Evolutionary conservation across 2,113 vertebrate genomes (phyloP), one percentile per base, ranked within the genome.

Genomic region (Aythya baeri): DNA sequence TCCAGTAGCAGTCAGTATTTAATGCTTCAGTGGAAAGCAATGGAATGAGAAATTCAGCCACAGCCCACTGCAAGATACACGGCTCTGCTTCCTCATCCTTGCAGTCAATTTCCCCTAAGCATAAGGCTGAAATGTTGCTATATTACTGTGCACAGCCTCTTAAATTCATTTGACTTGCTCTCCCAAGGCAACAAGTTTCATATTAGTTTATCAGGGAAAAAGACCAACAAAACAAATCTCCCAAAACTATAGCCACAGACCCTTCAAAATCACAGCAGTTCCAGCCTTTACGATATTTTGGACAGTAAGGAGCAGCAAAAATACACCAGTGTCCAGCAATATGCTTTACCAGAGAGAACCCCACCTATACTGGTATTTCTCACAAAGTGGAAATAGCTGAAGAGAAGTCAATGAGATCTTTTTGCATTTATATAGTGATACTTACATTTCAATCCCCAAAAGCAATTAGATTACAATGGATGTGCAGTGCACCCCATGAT

Each of bases 41-140:
- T 14, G 67, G 58, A 75, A 95, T 86, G 76, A 80, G 67, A 94
- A 95, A 95, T 76, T 71, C 63, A 89, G 78, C 61, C 50, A 87
- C 83, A 72, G 38, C 67, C 49, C 31, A 70, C 80, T 74, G 54
- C 71, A 82, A 86, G 72, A 87, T 67, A 82, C 86, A 86, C 5
- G 61, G 79, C 61, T 86, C 61, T 88, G 80, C 49, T 83, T 93
- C 68, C 82, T 90, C 70, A 72, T 76, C 92, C 90, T 86, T 91
- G 68, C 58, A 95, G 77, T 78, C 91, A 70, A 89, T 94, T 90
- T 94, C 55, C 81, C 50, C 66, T 46, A 81, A 87, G 76, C 61
- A 61, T 65, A 96, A 96, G 59, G 71, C 32, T 91, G 79, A 92
- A 88, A 91, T 32, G 55, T 57, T 85, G 36, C 75, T 75, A 7